A percentile compares a stretch with the other conserved stretches of the same genome.
Conservation (phyloP, 53 echinoderm and acorn worm genomes). For the Holothuria leucospilota region DNA sequence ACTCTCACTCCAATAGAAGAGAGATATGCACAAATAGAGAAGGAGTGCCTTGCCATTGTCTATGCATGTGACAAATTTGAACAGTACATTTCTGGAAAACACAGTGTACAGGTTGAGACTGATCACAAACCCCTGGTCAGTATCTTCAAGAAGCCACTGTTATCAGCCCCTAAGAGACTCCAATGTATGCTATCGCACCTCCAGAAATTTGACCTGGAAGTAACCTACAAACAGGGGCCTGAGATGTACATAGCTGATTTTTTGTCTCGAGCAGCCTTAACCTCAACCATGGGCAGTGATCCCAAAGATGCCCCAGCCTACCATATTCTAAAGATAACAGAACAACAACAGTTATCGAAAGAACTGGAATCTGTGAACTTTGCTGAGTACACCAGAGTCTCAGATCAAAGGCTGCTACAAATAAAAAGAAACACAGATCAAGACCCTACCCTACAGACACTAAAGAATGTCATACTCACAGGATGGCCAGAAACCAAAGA, state of each 20-base stretch:
- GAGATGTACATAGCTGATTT: conserved; percentile 66
- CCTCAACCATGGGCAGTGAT: too few relatives aligned
- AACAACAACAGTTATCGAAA: conserved; percentile 21
- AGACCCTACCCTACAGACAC: conserved; percentile 58
- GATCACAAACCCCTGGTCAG: too few relatives aligned
- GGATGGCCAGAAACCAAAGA: conserved; percentile 35
- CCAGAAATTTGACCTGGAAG: conserved; percentile 59
- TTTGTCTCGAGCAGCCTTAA: conserved; percentile 54
- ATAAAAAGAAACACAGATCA: conserved; percentile 27
- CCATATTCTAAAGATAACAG: conserved; percentile 40
- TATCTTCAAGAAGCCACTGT: conserved; percentile 59
- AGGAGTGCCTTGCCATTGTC: conserved; percentile 64
- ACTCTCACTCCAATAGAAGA: conserved; percentile 51
- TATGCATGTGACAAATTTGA: conserved; percentile 63
- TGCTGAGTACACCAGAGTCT: conserved; percentile 24
- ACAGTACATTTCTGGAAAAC: conserved; percentile 55
- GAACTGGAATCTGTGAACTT: conserved; percentile 38
- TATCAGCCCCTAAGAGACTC: conserved; percentile 46
- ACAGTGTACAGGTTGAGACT: conserved; percentile 49
- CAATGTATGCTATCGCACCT: conserved; percentile 59
- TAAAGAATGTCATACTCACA: conserved; percentile 39
- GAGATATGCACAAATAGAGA: conserved; percentile 74
- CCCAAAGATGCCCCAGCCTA: too few relatives aligned
- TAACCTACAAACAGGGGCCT: conserved; percentile 63
- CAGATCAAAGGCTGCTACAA: conserved; percentile 38